Base-by-base conservation (phyloP, 2,113 vertebrate species). In the Atherinomorus stipes region DNA sequence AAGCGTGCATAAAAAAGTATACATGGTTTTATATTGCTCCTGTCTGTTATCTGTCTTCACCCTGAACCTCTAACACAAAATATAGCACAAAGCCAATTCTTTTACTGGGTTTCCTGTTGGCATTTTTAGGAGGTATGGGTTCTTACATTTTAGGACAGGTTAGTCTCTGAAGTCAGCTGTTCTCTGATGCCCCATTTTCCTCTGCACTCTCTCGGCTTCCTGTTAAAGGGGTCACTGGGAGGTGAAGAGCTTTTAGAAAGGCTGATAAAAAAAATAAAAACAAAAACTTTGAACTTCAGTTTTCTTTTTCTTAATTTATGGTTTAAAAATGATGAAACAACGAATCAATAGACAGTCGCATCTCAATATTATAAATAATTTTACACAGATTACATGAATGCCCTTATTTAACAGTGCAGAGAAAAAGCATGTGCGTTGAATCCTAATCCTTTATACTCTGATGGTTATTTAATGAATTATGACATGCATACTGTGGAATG, bases 121-220 rank as follows among this genome's bases (percentile, higher is more conserved):
- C 71, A 71, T 64, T 83, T 74, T 80, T 53, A 57, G 71, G 50
- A 57, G 50, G 21, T 75, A 56, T 76, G 28, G 31, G 44, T 52
- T 67, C 12, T 76, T 71, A 79, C 74, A 66, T 71, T 75, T 64
- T 40, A 54, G 71, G 64, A 64, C 0, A 3, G 57, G 85, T 86
- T 86, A 84, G 79, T 75, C 77, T 74, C 65, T 74, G 64, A 74
- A 83, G 73, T 87, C 38, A 64, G 65, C 80, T 78, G 50, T 21
- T 76, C 62, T 75, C 16, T 16, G 56, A 58, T 74, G 37, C 51
- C 12, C 31, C 54, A n/a, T 42, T 74, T 61, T 68, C 38, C 37
- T 66, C 38, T 42, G 25, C 44, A 56, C 31, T 67, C 59, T 70
- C 73, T 67, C 64, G 40, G 72, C 56, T 38, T 60, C 51, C 45